Base-by-base conservation (phyloP, 2,888 invertebrate species). In the Stenichneumon culpator region DNA sequence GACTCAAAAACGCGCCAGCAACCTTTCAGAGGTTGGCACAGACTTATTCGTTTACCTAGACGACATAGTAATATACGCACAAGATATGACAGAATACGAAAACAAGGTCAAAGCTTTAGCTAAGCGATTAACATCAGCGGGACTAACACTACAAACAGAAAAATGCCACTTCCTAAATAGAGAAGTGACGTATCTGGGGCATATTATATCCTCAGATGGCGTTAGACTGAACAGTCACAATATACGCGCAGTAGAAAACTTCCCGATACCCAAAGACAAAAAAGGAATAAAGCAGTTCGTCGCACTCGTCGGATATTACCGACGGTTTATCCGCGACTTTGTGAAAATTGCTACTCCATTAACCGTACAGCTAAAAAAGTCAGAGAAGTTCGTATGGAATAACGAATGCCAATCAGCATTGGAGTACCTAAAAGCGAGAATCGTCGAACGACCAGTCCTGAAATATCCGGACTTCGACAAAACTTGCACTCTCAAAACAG, bases 401-500 rank as follows among this genome's bases (percentile, higher is more conserved):
- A 6, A 28, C 5, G 52, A 70, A 3, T 78, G 84, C 39, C 69
- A 82, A 60, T 1, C 80, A n/a, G 72, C 83, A 14, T 88, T 84
- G 5, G 72, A 88, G 36, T 39, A 22, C 79, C 86, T 32, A 32
- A 32, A 32, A 32, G 32, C 32, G 5, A 32, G 32, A 3, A 82
- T 86, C 6, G 52, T 86, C n/a, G 39, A 6, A 19, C n/a, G 72
- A 7, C 77, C 83, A 9, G 78, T 84, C 16, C 52, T 79, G 11
- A 32, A 25, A 0, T 60, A 82, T 11, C 54, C 74, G 25, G 87
- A 84, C n/a, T n/a, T n/a, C n/a, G n/a, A n/a, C n/a, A n/a, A n/a
- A n/a, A n/a, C n/a, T n/a, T n/a, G n/a, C 36, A 78, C 79, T 4
- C n/a, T 87, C 25, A 86, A 82, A 2, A 85, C 82, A 0, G 88